Percentiles rank a stretch among this genome's conserved stretches.
Evolutionary conservation across 2,797 vertebrate species (phyloP).

Genomic region (Anableps anableps): DNA sequence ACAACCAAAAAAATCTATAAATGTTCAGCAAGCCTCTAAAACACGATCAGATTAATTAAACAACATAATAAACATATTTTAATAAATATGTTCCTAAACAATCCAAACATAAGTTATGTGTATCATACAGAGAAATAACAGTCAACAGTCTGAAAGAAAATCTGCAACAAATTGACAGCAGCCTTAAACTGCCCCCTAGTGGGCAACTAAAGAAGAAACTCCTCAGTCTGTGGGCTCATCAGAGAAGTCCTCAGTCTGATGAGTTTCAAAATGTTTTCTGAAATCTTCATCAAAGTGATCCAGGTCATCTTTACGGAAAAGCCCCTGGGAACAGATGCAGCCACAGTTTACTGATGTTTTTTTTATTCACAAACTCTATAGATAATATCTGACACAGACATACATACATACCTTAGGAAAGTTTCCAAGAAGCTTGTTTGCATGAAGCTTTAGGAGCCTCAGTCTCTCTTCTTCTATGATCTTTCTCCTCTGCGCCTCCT

Average conservation of each 20-base stretch:
- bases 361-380: background rate
- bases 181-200: constrained; percentile 72
- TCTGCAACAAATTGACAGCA: background rate
- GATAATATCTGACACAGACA: background rate
- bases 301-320: constrained; percentile 89
- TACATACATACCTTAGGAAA: constrained; percentile 88
- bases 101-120: background rate
- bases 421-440: constrained; percentile 88
- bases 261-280: constrained; percentile 81
- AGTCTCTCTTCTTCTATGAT: constrained; percentile 94
- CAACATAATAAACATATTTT: background rate
- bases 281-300: constrained; percentile 92
- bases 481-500: constrained; percentile 77
- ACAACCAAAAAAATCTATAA: background rate
- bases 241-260: constrained; percentile 53
- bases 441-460: constrained; percentile 89
- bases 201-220: constrained; percentile 40
- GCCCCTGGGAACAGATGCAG: constrained; percentile 79
- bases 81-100: background rate
- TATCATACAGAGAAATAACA: background rate
- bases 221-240: constrained; percentile 58
- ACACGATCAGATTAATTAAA: background rate
- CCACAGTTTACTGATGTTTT: constrained; percentile 13
- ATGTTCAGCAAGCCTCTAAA: background rate
- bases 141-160: background rate